Percentiles rank a stretch among this genome's conserved stretches.
These are phyloP conservation scores for Penaeus vannamei DNA, from an alignment of 1,140 invertebrate genomes.

Conservation along the genomic window DNA sequence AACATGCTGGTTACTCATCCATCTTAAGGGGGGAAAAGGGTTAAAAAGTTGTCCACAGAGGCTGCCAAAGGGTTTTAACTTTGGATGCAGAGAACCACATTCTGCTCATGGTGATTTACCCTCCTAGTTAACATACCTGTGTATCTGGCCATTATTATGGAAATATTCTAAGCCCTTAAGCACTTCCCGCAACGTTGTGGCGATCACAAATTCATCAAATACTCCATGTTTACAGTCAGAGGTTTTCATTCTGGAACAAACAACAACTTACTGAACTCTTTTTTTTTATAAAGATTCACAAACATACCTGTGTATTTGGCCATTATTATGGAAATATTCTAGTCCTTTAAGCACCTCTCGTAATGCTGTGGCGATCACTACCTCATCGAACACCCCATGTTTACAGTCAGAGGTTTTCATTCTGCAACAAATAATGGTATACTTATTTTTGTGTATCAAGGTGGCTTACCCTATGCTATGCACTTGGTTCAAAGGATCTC, in stretches of 20 bases:
- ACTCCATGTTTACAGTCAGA: constrained; percentile 95
- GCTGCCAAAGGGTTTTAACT: background rate
- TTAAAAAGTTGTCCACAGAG: too few species aligned
- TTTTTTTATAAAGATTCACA: too few species aligned
- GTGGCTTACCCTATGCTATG: background rate
- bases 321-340: constrained; percentile 99
- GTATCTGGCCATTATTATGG: constrained; percentile 96
- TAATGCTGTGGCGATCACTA: constrained; percentile 98
- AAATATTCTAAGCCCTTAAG: constrained; percentile 99
- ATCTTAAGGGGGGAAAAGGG: too few species aligned
- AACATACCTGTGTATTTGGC: constrained; percentile 70
- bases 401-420: constrained; percentile 92
- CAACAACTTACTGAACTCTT: too few species aligned
- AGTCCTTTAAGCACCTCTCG: constrained; percentile 97
- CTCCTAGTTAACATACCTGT: constrained; percentile 78
- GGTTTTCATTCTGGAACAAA: constrained; percentile 81
- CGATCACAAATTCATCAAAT: constrained; percentile 97
- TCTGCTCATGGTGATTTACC: too few species aligned
- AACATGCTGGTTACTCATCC: too few species aligned
- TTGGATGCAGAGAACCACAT: background rate
- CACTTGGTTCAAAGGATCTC: background rate
- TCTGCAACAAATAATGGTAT: constrained; percentile 71
- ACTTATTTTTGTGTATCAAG: background rate
- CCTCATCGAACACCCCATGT: constrained; percentile 97
- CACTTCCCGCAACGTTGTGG: constrained; percentile 98